phyloP scores from a whole-genome alignment of 2,888 invertebrate species.

The Venusia cambrica region DNA sequence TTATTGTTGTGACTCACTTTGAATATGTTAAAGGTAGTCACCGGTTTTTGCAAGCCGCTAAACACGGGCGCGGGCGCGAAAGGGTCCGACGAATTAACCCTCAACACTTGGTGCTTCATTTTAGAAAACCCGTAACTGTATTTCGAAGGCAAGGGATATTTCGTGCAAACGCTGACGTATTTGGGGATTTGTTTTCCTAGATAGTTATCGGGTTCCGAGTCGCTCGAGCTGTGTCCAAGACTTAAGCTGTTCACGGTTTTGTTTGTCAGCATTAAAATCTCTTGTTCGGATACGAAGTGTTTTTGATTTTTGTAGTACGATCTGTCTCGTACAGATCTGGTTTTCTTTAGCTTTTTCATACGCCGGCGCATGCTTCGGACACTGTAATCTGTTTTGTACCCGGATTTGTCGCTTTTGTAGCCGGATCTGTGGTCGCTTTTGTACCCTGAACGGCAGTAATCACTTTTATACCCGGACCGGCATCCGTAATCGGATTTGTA shows the following conservation, averaged over 20 bases:
- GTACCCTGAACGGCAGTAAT: constrained; percentile 79
- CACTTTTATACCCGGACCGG: constrained; percentile 74
- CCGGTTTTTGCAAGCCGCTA: constrained; percentile 68
- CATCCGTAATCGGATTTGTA: constrained; percentile 83
- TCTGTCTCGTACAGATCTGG: constrained; percentile 71
- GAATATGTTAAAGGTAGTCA: constrained; percentile 69
- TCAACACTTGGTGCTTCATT: constrained; percentile 55
- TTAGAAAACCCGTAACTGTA: constrained; percentile 66
- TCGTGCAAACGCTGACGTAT: constrained; percentile 68
- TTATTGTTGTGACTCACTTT: constrained; percentile 73
- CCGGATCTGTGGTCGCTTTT: constrained; percentile 83
- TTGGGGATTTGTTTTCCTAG: constrained; percentile 69
- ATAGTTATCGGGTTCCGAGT: constrained; percentile 73
- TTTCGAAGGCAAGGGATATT: constrained; percentile 64
- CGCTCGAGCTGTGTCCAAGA: constrained; percentile 80
- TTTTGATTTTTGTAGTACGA: constrained; percentile 79
- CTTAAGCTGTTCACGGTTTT: constrained; percentile 78
- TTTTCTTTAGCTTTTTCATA: constrained; percentile 74
- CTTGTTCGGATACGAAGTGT: constrained; percentile 80
- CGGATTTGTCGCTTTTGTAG: constrained; percentile 82
- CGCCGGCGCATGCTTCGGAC: constrained; percentile 69
- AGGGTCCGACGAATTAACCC: constrained; percentile 65
- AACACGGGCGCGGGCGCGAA: constrained; percentile 78
- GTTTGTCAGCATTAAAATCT: constrained; percentile 79
- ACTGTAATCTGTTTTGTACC: constrained; percentile 82